Conservation (phyloP, 1,140 invertebrate species). For the Drosophila sp. region DNA sequence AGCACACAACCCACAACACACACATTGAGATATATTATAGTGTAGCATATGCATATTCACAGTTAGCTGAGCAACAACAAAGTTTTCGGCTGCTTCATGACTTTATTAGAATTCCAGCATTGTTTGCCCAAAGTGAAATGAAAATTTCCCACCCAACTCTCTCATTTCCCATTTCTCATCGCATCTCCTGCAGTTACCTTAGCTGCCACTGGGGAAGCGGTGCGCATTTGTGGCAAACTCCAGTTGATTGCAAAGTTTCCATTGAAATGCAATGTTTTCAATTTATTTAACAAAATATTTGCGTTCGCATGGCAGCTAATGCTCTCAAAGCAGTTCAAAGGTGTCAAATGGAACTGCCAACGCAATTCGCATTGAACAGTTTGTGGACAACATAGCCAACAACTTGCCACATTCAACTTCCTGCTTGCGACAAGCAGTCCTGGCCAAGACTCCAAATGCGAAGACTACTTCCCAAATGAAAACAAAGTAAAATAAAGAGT, state of each 20-base stretch:
- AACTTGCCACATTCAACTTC: not conserved
- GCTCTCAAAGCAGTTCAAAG: conserved; percentile 21
- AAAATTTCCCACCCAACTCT: conserved; percentile 42
- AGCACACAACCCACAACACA: conserved; percentile 23
- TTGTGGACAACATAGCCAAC: not conserved
- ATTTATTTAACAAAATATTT: conserved; percentile 56
- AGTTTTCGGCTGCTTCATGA: conserved; percentile 39
- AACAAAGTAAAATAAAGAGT: no score
- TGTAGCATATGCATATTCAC: conserved; percentile 24
- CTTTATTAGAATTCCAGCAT: conserved; percentile 61
- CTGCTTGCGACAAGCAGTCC: not conserved
- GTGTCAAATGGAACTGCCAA: conserved; percentile 15
- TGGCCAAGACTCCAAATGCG: not conserved
- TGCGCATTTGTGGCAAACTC: no score
- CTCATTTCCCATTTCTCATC: conserved; percentile 29
- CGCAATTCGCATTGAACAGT: not conserved
- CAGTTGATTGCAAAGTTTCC: not conserved
- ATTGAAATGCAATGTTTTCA: conserved; percentile 3
- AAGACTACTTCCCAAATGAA: no score
- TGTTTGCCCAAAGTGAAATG: conserved; percentile 58
- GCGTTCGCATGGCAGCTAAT: not conserved
- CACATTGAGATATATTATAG: not conserved
- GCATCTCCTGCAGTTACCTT: not conserved
- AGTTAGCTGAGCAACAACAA: conserved; percentile 9
- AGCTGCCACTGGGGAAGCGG: no score